Evolutionary conservation across 2,113 vertebrate species (phyloP), one percentile per base, ranked within the genome.

Genomic region (Trematocara nigrifrons): DNA sequence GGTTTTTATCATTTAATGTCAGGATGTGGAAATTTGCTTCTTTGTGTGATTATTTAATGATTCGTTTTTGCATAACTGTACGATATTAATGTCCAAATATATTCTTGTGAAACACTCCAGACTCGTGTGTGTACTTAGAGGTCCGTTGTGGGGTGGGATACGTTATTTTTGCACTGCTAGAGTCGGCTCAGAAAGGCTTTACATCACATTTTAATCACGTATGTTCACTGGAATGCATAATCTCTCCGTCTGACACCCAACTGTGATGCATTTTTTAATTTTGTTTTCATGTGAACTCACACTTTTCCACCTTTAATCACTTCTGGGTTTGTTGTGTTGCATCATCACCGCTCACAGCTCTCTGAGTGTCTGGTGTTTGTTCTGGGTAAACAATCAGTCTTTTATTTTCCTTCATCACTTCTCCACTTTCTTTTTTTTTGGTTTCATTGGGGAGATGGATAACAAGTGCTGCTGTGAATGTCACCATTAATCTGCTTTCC

Each of bases 401-500:
- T 47, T 83, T 57, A 0, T 13, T 89, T 88, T 66, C 71, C 38
- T 85, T 11, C 40, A 20, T 86, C 56, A 79, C 16, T 15, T 18
- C 81, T 85, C 86, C 56, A 49, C 80, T 61, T 56, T 29, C 10
- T 56, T 66, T 42, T 82, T 82, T 12, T 47, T 81, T 51, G 29
- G 2, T 88, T 93, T 89, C 26, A 71, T 77, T 86, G 92, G 91
- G 92, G 90, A 95, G 86, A 80, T 82, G 90, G 84, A 82, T 79
- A 92, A 83, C 66, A n/a, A 90, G 85, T 91, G 88, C 89, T 91
- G 89, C 89, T 93, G 69, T 94, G 83, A 93, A 83, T 94, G 86
- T 95, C 89, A 85, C 38, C 86, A 90, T 90, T 94, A 91, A 94
- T 94, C 87, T 96, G 92, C 92, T 95, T 94, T 93, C 89, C 88